Evolutionary conservation across 2,113 vertebrate genomes (phyloP).

Genomic region (Benitochromis conjunctus): DNA sequence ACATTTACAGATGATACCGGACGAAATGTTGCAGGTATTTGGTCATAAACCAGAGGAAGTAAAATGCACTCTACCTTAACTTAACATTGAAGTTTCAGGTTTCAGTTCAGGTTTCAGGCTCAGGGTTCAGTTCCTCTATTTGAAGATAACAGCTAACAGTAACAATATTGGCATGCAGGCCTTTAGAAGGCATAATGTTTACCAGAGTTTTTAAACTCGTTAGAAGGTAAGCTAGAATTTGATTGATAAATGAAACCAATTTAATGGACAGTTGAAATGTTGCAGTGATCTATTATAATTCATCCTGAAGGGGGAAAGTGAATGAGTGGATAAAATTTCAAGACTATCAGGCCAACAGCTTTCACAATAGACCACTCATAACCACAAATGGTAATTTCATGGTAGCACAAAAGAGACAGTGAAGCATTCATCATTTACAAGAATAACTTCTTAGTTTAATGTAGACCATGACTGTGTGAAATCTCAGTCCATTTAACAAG

Average conservation of each 20-base stretch:
- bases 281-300: neutral
- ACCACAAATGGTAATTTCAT: neutral
- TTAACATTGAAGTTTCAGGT: neutral
- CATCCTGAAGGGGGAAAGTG: fast-evolving
- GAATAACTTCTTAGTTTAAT: neutral
- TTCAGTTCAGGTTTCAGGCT: neutral
- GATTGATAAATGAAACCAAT: neutral
- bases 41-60: neutral
- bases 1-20: fast-evolving
- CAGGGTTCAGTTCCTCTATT: neutral
- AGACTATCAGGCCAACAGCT: neutral
- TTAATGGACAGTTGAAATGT: neutral
- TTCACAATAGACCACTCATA: neutral
- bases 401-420: fast-evolving
- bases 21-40: neutral
- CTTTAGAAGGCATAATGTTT: neutral
- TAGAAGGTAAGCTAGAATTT: neutral
- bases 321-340: neutral
- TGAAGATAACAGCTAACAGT: fast-evolving
- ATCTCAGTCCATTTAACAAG: neutral
- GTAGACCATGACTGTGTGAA: neutral
- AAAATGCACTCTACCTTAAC: neutral
- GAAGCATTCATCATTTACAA: neutral
- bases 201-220: neutral
- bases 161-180: neutral